phyloP scores from a whole-genome alignment of 2,113 vertebrate genomes.

The Heterochromis multidens region DNA sequence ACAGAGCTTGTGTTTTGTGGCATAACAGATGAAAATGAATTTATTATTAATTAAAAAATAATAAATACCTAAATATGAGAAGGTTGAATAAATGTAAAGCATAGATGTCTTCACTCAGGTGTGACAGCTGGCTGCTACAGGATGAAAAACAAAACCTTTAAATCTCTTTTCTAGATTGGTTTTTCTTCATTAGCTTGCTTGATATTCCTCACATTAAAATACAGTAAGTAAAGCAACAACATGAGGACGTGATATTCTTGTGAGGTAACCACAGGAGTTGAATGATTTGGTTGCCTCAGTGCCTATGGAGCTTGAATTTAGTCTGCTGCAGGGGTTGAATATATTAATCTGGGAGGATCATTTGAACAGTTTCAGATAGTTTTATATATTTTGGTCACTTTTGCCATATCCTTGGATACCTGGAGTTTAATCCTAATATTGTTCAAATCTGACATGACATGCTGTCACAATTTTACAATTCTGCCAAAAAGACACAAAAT shows the following conservation, averaged over 20 bases:
- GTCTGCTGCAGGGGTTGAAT: not conserved
- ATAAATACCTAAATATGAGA: not conserved
- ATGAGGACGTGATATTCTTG: not conserved
- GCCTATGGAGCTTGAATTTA: not conserved
- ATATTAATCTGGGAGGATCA: not conserved
- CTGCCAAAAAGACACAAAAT: not conserved
- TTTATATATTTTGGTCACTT: not conserved
- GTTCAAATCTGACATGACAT: conserved; percentile 13
- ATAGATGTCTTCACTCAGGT: not conserved
- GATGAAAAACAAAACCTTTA: not conserved
- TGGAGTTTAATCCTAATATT: conserved; percentile 9
- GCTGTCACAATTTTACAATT: not conserved
- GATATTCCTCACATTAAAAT: not conserved
- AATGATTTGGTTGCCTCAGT: not conserved
- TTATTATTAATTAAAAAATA: not conserved
- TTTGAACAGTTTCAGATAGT: not conserved
- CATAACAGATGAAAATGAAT: not conserved
- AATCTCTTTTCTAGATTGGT: not conserved
- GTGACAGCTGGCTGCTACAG: not conserved
- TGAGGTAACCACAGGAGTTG: not conserved
- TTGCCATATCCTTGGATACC: not conserved
- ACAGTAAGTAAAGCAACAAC: not conserved
- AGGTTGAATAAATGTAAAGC: not conserved
- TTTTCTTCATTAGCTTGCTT: not conserved
- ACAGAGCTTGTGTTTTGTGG: not conserved